Evolutionary conservation across 2,113 vertebrate genomes (phyloP), one percentile per base, ranked within the genome.

Genomic region (Geococcyx californianus): DNA sequence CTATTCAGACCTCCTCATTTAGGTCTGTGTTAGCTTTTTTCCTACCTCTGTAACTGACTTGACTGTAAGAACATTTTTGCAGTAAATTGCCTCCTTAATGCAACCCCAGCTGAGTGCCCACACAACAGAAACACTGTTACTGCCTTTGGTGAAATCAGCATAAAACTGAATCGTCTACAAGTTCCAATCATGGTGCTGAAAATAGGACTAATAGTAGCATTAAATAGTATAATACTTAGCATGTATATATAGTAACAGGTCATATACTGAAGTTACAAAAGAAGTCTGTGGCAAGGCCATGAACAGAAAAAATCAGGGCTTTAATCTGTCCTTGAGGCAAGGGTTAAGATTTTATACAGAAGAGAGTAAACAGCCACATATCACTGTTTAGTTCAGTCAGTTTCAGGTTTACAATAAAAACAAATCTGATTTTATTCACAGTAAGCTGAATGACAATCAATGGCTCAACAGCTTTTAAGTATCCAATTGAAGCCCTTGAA

Each of bases 221-320:
- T 77, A 95, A 94, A 90, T 77, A 93, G 94, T 60, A 84, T 17
- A 74, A 84, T 76, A 89, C 21, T 56, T 92, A 33, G 52, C 70
- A 44, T 33, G 23, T 40, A 87, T 75, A 59, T 82, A 79, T 36
- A 91, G 44, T 64, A 81, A 80, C 15, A 28, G 44, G 33, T 76
- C 76, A 67, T 8, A 34, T 20, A 44, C 12, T 33, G 56, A 93
- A 85, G 40, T 36, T 58, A 58, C 12, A 67, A 60, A 84, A 60
- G 13, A 40, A 60, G 29, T 21, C 38, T 34, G 31, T 79, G 76
- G 11, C 36, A 62, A 36, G 47, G 19, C 31, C 63, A 84, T 23
- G 12, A 96, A 69, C 0, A 68, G 51, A 87, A 89, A 63, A 90
- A 94, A 72, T 69, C 44, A 81, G 34, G 80, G 54, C 40, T 94